Percentiles rank a stretch among this genome's conserved stretches.
Conservation (phyloP, 2,113 vertebrate species). For the Clinocottus analis region DNA sequence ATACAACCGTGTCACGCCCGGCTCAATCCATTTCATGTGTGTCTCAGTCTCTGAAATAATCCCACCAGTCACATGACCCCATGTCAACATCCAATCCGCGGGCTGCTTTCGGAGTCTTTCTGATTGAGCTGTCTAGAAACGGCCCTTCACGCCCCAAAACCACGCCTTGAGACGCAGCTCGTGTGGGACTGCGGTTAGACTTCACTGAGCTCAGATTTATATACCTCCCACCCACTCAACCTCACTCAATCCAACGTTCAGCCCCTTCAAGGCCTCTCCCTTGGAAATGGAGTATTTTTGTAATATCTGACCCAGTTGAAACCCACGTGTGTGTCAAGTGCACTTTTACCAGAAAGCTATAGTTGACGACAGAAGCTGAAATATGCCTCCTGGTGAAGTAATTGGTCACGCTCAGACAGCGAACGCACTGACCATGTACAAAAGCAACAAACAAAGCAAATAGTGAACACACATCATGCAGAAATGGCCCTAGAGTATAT, state of each 20-base stretch:
- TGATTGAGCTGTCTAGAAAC: slow-evolving; percentile 51
- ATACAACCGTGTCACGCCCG: slow-evolving; percentile 12
- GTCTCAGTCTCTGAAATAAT: slow-evolving; percentile 47
- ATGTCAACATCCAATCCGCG: slow-evolving; percentile 54
- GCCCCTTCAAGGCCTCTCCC: neutral
- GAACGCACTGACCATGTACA: neutral
- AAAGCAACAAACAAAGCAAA: neutral
- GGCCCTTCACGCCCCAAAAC: slow-evolving; percentile 45
- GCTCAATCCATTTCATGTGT: slow-evolving; percentile 13
- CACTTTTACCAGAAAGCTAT: neutral
- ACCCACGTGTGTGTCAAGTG: neutral
- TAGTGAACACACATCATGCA: neutral
- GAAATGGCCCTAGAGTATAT: too few relatives aligned
- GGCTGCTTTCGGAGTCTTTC: slow-evolving; percentile 38
- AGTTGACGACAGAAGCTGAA: neutral
- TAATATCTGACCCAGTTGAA: slow-evolving; percentile 13
- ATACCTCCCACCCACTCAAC: slow-evolving; percentile 26
- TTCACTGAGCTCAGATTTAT: slow-evolving; percentile 34
- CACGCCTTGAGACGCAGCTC: slow-evolving; percentile 34
- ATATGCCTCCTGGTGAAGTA: neutral
- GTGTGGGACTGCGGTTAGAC: slow-evolving; percentile 55
- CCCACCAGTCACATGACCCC: slow-evolving; percentile 31
- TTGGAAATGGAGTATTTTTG: neutral
- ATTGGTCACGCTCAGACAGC: neutral
- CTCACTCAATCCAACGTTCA: slow-evolving; percentile 13